Evolutionary conservation across 2,888 invertebrate genomes (phyloP).

Genomic region (Ophion ellenae): DNA sequence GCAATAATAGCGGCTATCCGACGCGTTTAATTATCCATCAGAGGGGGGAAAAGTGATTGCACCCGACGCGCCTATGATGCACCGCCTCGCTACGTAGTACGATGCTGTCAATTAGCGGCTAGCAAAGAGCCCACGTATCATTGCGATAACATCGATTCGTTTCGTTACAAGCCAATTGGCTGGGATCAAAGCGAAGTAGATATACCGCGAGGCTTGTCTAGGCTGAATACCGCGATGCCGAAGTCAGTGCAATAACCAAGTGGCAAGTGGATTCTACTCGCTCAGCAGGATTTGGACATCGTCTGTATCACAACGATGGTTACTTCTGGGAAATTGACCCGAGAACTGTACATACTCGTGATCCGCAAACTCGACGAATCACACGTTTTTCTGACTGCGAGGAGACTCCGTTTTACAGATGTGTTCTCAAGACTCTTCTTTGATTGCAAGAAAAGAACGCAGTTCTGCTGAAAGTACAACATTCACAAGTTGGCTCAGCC

Average conservation of each 20-base stretch:
- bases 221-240: not conserved
- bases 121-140: constrained; percentile 2
- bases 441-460: not conserved
- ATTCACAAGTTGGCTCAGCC: too few relatives aligned
- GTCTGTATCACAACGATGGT: not conserved
- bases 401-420: not conserved
- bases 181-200: not conserved
- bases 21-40: constrained; percentile 4
- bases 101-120: constrained; percentile 1
- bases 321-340: not conserved
- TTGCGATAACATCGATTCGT: not conserved
- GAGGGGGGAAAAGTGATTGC: not conserved
- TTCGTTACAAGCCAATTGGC: not conserved
- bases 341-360: too few relatives aligned
- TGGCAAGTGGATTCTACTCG: not conserved
- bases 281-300: not conserved
- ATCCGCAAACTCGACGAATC: not conserved
- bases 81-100: not conserved
- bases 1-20: not conserved
- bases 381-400: not conserved
- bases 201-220: not conserved
- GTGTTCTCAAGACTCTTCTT: not conserved
- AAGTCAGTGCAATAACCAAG: constrained; percentile 9
- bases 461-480: too few relatives aligned
- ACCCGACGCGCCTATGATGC: not conserved